phyloP scores from a whole-genome alignment of 2,888 invertebrate genomes.

The Yponomeuta malinellus region DNA sequence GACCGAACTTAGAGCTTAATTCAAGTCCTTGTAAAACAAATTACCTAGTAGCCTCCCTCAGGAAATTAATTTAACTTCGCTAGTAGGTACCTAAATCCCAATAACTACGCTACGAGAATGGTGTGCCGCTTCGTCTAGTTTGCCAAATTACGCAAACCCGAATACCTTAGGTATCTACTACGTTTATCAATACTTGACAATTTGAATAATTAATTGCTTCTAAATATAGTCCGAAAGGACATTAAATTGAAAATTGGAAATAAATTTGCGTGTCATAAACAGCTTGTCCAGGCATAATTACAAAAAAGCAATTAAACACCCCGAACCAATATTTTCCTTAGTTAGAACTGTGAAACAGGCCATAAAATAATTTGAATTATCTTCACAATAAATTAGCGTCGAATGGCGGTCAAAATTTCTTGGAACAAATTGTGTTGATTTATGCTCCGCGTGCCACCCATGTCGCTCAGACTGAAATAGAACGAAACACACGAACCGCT shows the following conservation, averaged over 20 bases:
- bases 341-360: conserved; percentile 23
- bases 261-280: neutral
- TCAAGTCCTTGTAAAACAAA: conserved; percentile 10
- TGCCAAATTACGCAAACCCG: neutral
- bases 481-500: conserved; percentile 22
- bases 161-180: neutral
- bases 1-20: conserved; percentile 11
- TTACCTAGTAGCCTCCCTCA: conserved; percentile 6
- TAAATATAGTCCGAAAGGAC: neutral
- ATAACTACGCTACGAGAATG: neutral
- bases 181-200: too few species aligned
- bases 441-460: conserved; percentile 57
- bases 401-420: conserved; percentile 45
- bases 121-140: neutral
- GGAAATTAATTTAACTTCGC: conserved; percentile 12
- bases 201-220: neutral
- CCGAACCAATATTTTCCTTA: conserved; percentile 30
- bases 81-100: neutral
- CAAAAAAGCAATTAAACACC: conserved; percentile 22
- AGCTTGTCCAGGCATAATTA: neutral
- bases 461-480: conserved; percentile 53
- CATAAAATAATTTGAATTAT: conserved; percentile 37
- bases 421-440: conserved; percentile 66
- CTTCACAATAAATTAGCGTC: conserved; percentile 42
- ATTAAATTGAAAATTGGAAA: neutral